Percentiles rank a stretch among this genome's conserved stretches.
Evolutionary conservation across 1,140 invertebrate genomes (phyloP).

Genomic region (Manduca sexta): DNA sequence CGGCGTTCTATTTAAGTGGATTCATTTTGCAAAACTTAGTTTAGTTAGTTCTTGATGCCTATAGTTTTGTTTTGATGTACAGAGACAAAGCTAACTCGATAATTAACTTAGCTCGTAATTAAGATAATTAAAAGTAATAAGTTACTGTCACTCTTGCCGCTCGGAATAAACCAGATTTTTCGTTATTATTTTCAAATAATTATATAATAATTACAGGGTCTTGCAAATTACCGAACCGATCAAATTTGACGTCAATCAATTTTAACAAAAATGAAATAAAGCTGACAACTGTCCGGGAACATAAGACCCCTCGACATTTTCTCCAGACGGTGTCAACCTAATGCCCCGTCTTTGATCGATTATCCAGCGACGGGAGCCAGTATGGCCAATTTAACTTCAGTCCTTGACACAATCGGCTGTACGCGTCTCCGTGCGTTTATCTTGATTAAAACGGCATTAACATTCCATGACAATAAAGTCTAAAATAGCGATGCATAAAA

Average conservation of each 20-base stretch:
- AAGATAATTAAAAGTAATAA: too few species aligned
- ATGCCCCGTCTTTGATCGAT: slow-evolving; percentile 47
- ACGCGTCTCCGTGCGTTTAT: background rate
- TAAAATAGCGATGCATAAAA: too few species aligned
- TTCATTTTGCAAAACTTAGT: background rate
- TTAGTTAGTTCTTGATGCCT: too few species aligned
- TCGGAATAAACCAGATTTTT: background rate
- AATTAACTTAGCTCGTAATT: too few species aligned
- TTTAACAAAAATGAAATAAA: background rate
- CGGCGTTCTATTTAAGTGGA: too few species aligned
- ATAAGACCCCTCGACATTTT: slow-evolving; percentile 10
- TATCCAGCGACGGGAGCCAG: slow-evolving; percentile 18
- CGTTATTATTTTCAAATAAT: background rate
- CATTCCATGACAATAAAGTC: too few species aligned
- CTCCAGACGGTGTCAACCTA: slow-evolving; percentile 36
- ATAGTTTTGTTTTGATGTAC: too few species aligned
- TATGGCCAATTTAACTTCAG: slow-evolving; percentile 14
- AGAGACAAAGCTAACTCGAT: too few species aligned
- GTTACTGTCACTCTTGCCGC: too few species aligned
- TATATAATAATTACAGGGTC: background rate
- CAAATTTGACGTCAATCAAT: too few species aligned
- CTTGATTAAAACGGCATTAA: background rate
- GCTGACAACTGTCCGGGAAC: slow-evolving; percentile 7
- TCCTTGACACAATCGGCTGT: background rate
- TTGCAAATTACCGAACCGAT: too few species aligned